A percentile compares a stretch with the other conserved stretches of the same genome.
These are phyloP conservation scores for Folsomia manolachei DNA, from an alignment of 2,888 invertebrate genomes.

Conservation along the genomic window DNA sequence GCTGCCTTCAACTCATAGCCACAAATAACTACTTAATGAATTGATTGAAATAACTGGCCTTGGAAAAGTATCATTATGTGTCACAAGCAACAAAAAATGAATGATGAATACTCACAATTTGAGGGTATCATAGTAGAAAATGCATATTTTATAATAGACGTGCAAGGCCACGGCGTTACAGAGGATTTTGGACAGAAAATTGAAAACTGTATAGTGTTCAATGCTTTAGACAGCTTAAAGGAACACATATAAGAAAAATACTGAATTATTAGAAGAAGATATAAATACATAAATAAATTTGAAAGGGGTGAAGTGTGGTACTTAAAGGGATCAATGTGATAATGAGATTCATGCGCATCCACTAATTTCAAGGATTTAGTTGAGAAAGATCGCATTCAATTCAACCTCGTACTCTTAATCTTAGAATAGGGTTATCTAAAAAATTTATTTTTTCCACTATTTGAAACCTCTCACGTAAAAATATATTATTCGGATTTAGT, in stretches of 20 bases:
- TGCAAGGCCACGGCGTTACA: too few species aligned
- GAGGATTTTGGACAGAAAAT: too few species aligned
- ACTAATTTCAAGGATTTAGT: neutral
- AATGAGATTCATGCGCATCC: neutral
- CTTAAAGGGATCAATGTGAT: conserved; percentile 1
- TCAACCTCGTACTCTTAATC: neutral
- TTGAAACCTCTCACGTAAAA: neutral
- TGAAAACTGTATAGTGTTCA: too few species aligned
- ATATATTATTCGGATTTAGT: neutral
- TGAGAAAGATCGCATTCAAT: neutral
- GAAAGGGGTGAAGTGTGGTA: neutral
- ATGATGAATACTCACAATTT: neutral
- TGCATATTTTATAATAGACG: too few species aligned
- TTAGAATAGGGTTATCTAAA: neutral
- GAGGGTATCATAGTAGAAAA: neutral
- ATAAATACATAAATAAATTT: neutral
- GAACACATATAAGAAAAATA: neutral
- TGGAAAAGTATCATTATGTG: neutral
- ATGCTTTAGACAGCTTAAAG: neutral
- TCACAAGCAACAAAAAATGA: neutral
- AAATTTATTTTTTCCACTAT: neutral
- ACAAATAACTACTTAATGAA: neutral
- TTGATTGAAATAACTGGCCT: neutral
- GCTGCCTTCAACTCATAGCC: neutral
- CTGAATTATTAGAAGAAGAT: neutral